These are phyloP conservation scores for Hemicentrotus pulcherrimus DNA, from an alignment of 35 echinoderm and acorn worm genomes.

Conservation along the genomic window DNA sequence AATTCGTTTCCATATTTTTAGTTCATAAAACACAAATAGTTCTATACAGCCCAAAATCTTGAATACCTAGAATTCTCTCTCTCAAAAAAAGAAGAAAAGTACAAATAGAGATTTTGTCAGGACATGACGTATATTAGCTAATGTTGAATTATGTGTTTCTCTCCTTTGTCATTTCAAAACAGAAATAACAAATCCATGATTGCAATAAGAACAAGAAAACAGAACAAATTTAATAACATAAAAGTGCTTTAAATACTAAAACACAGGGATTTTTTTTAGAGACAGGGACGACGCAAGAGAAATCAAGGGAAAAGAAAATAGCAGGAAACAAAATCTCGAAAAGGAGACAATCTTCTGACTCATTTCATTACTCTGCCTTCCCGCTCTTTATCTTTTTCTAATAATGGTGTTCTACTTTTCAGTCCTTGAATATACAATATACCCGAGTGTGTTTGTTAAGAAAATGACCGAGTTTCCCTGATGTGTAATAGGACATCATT, in stretches of 20 bases:
- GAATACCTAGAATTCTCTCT: no score
- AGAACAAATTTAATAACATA: no score
- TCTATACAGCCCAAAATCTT: no score
- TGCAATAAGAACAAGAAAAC: no score
- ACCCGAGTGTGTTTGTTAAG: not conserved
- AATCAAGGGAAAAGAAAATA: not conserved
- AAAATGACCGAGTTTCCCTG: not conserved
- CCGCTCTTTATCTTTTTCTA: not conserved
- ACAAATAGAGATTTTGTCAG: no score
- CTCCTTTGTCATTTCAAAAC: no score
- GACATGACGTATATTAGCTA: no score
- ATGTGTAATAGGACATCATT: not conserved
- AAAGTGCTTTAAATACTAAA: no score
- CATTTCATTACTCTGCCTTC: not conserved
- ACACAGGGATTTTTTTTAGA: no score
- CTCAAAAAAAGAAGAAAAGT: no score
- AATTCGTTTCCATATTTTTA: not conserved
- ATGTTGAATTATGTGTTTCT: no score
- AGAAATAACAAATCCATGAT: no score
- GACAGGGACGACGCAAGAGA: not conserved
- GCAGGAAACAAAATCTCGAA: not conserved
- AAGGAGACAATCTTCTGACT: not conserved
- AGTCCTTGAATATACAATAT: not conserved
- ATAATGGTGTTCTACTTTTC: not conserved
- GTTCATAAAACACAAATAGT: not conserved